Base-by-base conservation (phyloP, 2,888 invertebrate species). In the Cacoxenus indagator region DNA sequence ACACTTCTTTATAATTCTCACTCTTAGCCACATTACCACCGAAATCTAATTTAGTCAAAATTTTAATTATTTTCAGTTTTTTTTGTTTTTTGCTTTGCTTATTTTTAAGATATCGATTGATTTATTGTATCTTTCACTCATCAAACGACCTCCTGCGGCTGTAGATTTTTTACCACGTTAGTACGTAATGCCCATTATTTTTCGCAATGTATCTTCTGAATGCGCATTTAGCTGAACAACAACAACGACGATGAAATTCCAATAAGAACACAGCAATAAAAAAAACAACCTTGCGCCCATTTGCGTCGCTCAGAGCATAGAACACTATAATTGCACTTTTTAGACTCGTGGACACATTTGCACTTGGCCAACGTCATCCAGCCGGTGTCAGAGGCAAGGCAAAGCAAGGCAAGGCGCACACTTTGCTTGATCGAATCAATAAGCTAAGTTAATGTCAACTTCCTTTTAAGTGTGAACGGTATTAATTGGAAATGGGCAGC, bases 391-490 rank as follows among this genome's bases (percentile, higher is more conserved):
- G 6, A 37, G 5, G 37, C 5, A 37, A 37, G 37, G 5, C 37
- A 5, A 37, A 5, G 11, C 37, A 37, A 37, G 37, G 37, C 11
- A 11, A 8, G 37, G 5, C 11, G 37, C 37, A 5, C 37, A 37
- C 11, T 37, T 37, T n/a, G 46, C 19, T 46, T 46, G 46, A 17
- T 46, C 17, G 14, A 46, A 37, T 37, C 37, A 37, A 37, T 37
- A 37, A 37, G 37, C 37, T 19, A 11, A 22, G 37, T 43, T 62
- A 62, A 62, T 62, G 61, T 62, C 61, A 62, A 62, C 26, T 62
- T 62, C 61, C 61, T 62, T 62, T 62, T 62, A 62, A 45, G 61
- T 62, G 31, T 57, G 57, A 57, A 31, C 17, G 24, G n/a, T 14
- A 45, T 62, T 22, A 62, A 62, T 43, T 62, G 45, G 11, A 22